Base-by-base conservation (phyloP, 1,140 invertebrate species). In the Polypedilum vanderplanki region DNA sequence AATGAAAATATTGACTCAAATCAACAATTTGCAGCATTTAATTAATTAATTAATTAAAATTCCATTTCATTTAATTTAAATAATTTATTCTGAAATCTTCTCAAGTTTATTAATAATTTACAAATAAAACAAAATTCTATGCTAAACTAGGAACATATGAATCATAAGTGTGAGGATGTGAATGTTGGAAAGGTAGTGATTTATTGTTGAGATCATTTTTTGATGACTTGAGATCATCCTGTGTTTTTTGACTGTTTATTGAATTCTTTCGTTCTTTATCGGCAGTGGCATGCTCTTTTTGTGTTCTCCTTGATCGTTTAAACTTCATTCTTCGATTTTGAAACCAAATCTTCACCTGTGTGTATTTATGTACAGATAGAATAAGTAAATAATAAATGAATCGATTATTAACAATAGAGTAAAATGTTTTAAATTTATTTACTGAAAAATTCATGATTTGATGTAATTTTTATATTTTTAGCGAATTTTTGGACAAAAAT, bases 281-380 rank as follows among this genome's bases (percentile, higher is more conserved):
- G 8, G 5, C 20, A 18, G 15, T 70, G 0, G 5, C 20, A 18
- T 90, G 88, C 81, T 94, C 93, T 78, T 93, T 91, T 81, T 95
- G 93, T 0, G 94, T 93, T 81, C 96, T 96, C 87, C 96, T 97
- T 76, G 93, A 96, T 5, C 95, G 85, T 82, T 97, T 97, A 94
- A 94, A 97, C 81, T 97, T 97, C 95, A 97, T 97, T 78, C 94
- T 86, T 17, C 95, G 87, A 83, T 97, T 97, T 88, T 97, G 95
- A 83, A 97, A 97, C 95, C 95, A 97, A 77, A 97, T 97, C 86
- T 97, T 97, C 67, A 97, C 93, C 93, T 95, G 85, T 20, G 79
- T 57, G 1, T 33, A 33, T 33, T 33, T 33, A 33, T 33, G 5
- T 3, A 33, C 2, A 3, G 24, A 33, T 1, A 33, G 5, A 33